Evolutionary conservation across 2,797 vertebrate genomes (phyloP).

Genomic region (Hippocampus kuda): DNA sequence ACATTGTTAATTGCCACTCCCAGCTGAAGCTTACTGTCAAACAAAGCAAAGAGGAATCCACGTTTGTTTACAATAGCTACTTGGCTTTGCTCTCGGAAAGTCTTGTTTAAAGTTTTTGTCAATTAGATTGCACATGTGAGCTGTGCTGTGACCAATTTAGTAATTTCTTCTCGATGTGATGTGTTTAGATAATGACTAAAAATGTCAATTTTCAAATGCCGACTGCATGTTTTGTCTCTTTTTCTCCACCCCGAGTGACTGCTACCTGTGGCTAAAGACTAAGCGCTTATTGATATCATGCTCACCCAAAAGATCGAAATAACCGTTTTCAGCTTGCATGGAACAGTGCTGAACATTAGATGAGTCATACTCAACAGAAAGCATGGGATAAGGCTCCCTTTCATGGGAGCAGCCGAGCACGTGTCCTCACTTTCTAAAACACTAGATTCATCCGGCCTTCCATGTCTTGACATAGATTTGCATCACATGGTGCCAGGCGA

Average conservation of each 20-base stretch:
- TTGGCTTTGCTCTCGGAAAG: too few relatives aligned
- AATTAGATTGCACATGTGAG: background rate
- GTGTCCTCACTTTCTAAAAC: constrained; percentile 14
- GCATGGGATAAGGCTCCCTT: constrained; percentile 10
- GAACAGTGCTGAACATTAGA: constrained; percentile 19
- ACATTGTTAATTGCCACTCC: too few relatives aligned
- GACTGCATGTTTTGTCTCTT: background rate
- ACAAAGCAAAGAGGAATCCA: too few relatives aligned
- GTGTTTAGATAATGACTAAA: background rate
- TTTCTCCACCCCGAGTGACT: background rate
- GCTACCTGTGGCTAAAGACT: background rate
- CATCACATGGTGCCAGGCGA: background rate
- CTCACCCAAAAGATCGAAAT: background rate
- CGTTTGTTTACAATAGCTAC: too few relatives aligned
- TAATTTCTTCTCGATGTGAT: background rate
- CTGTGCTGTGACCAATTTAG: background rate
- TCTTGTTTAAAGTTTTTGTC: background rate
- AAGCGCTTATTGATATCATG: background rate
- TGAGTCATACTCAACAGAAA: constrained; percentile 20
- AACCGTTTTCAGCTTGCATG: constrained; percentile 8
- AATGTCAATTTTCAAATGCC: background rate
- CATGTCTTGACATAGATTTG: background rate
- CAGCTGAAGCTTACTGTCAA: too few relatives aligned
- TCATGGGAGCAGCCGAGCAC: constrained; percentile 7
- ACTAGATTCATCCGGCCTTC: background rate